Evolutionary conservation across 1,140 invertebrate species (phyloP).

Genomic region (Aphis craccivora): DNA sequence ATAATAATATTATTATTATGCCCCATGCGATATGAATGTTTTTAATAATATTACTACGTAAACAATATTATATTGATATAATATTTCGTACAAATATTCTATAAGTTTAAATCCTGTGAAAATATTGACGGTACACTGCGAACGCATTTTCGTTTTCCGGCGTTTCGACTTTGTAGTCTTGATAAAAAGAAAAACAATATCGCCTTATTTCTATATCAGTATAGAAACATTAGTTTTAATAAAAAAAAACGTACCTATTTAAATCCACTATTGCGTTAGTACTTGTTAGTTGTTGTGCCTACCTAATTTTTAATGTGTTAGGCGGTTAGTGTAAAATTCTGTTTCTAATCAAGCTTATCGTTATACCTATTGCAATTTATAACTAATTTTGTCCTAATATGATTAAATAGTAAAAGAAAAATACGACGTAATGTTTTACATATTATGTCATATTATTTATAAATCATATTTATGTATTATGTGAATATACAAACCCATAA

Average conservation of each 20-base stretch:
- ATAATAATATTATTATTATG: background rate
- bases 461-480: too few relatives aligned
- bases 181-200: background rate
- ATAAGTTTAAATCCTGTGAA: background rate
- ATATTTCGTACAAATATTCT: background rate
- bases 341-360: background rate
- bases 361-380: background rate
- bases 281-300: background rate
- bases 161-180: background rate
- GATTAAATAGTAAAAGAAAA: too few relatives aligned
- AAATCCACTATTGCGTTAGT: background rate
- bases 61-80: background rate
- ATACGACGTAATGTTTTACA: too few relatives aligned
- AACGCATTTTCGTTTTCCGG: background rate
- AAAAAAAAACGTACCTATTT: background rate
- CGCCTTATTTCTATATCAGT: background rate
- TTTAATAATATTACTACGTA: background rate
- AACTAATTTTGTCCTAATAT: too few relatives aligned
- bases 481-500: too few relatives aligned
- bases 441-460: too few relatives aligned
- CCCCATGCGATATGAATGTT: background rate
- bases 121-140: background rate
- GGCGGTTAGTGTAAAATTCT: background rate
- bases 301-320: background rate
- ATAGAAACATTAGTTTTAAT: background rate